A percentile compares a stretch with the other conserved stretches of the same genome.
Evolutionary conservation across 2,797 vertebrate genomes (phyloP).

Genomic region (Sarcophilus harrisii): DNA sequence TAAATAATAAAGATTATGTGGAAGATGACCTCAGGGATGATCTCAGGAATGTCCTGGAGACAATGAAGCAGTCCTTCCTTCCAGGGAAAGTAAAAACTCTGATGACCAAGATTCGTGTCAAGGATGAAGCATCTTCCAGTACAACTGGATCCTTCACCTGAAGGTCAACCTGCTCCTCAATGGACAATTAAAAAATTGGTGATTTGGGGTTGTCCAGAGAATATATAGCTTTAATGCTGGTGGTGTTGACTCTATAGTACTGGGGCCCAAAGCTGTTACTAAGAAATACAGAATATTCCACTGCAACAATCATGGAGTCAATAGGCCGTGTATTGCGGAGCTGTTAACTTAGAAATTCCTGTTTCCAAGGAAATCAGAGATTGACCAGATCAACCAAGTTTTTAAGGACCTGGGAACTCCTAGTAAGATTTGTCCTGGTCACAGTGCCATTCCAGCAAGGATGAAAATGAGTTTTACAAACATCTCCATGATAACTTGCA

Average conservation of each 20-base stretch:
- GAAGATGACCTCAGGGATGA: constrained; percentile 98
- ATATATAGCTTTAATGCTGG: constrained; percentile 98
- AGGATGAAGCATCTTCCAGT: constrained; percentile 96
- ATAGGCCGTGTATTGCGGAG: constrained; percentile 96
- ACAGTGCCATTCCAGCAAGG: constrained; percentile 78
- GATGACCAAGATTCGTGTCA: constrained; percentile 95
- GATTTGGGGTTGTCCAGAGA: constrained; percentile 97
- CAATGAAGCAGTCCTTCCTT: constrained; percentile 95
- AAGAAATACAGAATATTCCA: constrained; percentile 81
- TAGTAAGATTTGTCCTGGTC: constrained; percentile 75
- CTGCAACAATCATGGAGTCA: constrained; percentile 97
- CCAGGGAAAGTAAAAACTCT: constrained; percentile 97
- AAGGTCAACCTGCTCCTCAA: constrained; percentile 93
- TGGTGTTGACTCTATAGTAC: constrained; percentile 90
- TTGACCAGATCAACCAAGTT: not conserved
- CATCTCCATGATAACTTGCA: constrained; percentile 95
- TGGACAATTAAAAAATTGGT: constrained; percentile 94
- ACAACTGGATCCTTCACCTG: constrained; percentile 98
- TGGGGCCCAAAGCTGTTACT: too few species aligned
- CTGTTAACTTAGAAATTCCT: constrained; percentile 92
- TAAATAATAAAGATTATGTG: constrained; percentile 92
- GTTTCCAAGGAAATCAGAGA: constrained; percentile 92
- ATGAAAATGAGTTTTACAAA: constrained; percentile 92
- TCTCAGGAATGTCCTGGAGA: constrained; percentile 99
- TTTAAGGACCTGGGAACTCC: not conserved